A percentile compares a stretch with the other conserved stretches of the same genome.
Evolutionary conservation across 2,888 invertebrate genomes (phyloP).

Genomic region (Ctenicera cuprea): DNA sequence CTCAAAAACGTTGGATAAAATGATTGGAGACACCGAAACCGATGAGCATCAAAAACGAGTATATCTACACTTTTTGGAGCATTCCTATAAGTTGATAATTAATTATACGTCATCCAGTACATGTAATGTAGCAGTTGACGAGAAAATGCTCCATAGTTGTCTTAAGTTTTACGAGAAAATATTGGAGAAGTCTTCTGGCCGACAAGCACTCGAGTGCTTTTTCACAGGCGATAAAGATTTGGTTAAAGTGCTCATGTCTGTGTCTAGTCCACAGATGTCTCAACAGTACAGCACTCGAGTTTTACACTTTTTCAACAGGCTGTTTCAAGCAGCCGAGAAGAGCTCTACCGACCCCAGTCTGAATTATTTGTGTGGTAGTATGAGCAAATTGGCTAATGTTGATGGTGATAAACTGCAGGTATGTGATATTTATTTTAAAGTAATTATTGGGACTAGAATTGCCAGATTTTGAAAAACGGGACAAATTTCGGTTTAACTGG

Average conservation of each 20-base stretch:
- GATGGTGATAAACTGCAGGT: conserved; percentile 78
- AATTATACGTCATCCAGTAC: conserved; percentile 73
- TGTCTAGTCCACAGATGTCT: conserved; percentile 83
- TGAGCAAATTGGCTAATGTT: conserved; percentile 80
- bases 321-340: conserved; percentile 81
- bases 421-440: background rate
- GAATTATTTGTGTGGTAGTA: conserved; percentile 80
- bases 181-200: conserved; percentile 87
- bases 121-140: conserved; percentile 72
- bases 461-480: too few relatives aligned
- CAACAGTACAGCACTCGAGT: conserved; percentile 85
- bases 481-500: too few relatives aligned
- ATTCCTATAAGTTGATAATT: conserved; percentile 81
- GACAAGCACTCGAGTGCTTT: conserved; percentile 88
- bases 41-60: conserved; percentile 81
- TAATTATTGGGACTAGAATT: too few relatives aligned
- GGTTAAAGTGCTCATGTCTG: conserved; percentile 86
- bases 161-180: conserved; percentile 91
- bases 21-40: conserved; percentile 78
- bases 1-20: conserved; percentile 78
- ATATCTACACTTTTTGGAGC: conserved; percentile 79
- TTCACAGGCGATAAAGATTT: conserved; percentile 84
- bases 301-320: conserved; percentile 86
- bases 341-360: conserved; percentile 78
- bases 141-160: conserved; percentile 80